Conservation (phyloP, 2,888 invertebrate species). For the Thecocarcelia acutangulata region DNA sequence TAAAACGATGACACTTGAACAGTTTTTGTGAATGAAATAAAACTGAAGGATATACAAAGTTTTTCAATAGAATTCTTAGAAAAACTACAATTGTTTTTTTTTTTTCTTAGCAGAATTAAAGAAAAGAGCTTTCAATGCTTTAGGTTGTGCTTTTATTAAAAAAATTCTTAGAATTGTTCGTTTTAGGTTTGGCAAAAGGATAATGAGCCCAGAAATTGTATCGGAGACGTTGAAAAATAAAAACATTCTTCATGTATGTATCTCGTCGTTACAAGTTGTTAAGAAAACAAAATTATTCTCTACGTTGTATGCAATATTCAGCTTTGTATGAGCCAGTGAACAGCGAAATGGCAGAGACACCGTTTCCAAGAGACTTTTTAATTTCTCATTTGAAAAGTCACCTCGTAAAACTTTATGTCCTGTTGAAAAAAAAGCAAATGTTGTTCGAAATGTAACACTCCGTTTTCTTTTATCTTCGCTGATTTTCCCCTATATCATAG, state of each 20-base stretch:
- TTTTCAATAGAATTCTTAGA: constrained; percentile 63
- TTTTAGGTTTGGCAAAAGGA: constrained; percentile 29
- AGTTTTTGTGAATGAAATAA: constrained; percentile 55
- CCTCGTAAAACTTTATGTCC: too few species aligned
- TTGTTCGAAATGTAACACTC: too few species aligned
- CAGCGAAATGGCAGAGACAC: constrained; percentile 13
- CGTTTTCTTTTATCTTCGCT: too few species aligned
- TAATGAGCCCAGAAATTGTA: constrained; percentile 50
- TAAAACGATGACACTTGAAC: constrained; percentile 5
- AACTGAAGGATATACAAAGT: constrained; percentile 50
- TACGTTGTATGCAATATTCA: constrained; percentile 20
- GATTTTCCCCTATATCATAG: too few species aligned
- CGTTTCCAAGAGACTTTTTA: constrained; percentile 15
- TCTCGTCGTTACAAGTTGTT: constrained; percentile 27
- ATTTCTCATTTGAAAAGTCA: background rate
- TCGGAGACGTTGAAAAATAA: background rate
- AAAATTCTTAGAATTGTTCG: constrained; percentile 64
- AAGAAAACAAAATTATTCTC: background rate
- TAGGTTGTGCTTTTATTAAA: constrained; percentile 56
- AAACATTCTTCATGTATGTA: constrained; percentile 13
- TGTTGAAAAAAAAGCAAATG: too few species aligned
- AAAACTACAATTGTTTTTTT: constrained; percentile 41
- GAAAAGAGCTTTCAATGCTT: constrained; percentile 45
- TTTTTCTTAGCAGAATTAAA: constrained; percentile 14
- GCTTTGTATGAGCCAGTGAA: background rate